phyloP scores from a whole-genome alignment of 2,113 vertebrate genomes.

The Aegotheles bennettii region DNA sequence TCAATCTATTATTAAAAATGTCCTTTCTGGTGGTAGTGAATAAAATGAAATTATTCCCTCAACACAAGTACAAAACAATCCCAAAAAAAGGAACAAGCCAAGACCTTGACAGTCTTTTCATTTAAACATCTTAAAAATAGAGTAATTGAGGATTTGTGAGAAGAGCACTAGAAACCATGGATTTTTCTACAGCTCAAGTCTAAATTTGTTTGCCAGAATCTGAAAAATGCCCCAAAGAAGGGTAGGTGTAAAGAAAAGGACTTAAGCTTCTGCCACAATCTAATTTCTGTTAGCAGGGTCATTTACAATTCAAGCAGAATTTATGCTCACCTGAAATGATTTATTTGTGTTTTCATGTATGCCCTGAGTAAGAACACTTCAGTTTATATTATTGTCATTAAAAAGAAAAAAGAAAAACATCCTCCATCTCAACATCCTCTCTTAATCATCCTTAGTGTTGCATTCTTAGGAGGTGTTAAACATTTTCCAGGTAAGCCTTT shows the following conservation, averaged over 20 bases:
- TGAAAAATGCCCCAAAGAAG: conserved; percentile 11
- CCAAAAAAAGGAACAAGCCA: background rate
- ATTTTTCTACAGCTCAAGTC: background rate
- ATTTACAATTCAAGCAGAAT: conserved; percentile 16
- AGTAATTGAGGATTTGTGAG: background rate
- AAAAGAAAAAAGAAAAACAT: background rate
- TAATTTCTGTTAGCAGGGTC: background rate
- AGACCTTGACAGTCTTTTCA: background rate
- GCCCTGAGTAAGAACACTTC: conserved; percentile 10
- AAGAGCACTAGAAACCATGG: background rate
- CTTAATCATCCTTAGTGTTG: background rate
- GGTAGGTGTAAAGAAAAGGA: background rate
- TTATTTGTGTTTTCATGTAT: conserved; percentile 12
- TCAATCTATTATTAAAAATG: background rate
- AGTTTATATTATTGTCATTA: conserved; percentile 37
- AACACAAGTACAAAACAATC: background rate
- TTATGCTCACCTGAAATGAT: conserved; percentile 17
- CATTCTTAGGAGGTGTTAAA: conserved; percentile 10
- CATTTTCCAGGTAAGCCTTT: background rate
- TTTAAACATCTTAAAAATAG: background rate
- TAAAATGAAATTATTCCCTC: background rate
- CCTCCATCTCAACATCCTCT: background rate
- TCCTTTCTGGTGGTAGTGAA: background rate
- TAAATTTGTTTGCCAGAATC: conserved; percentile 22
- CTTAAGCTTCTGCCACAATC: background rate